Base-by-base conservation (phyloP, 2,797 vertebrate genomes). In the Discoglossus pictus region DNA sequence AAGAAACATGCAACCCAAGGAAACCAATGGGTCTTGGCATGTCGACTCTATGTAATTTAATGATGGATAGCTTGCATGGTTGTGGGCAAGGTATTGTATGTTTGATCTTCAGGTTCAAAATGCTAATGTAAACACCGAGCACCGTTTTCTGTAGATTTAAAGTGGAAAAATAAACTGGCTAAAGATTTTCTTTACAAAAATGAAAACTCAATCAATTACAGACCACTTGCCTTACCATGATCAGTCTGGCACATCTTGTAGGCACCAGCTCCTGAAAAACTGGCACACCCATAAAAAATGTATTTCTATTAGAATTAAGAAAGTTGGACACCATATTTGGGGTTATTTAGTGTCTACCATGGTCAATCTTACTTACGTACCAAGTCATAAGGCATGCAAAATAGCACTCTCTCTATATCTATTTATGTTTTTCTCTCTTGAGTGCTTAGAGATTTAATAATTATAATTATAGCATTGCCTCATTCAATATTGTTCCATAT, bases 1-100 rank as follows among this genome's bases (percentile, higher is more conserved):
- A 71, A 59, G 40, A 65, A 65, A 64, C 61, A 71, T 59, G 38
- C 61, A 71, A 59, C 53, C 61, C 60, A 52, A 52, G 38, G 25
- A 64, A 65, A 71, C 61, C 68, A 64, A 71, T 59, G 53, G 18
- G 23, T 36, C 61, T 59, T 71, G 68, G 68, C 68, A 71, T 48
- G 53, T 36, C 2, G 46, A 18, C 15, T 20, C 25, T 7, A 36
- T 64, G 53, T 71, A 71, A 71, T 65, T 71, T 34, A 52, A 65
- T 71, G 68, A 71, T 64, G 68, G 61, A 71, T 51, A 24, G 68
- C 23, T 44, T 71, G 61, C 46, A 31, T 38, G 68, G 53, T n/a
- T 71, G 61, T 51, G 61, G 61, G 54, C 42, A 65, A 71, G 68
- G 68, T 71, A 70, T 24, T 15, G 27, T 12, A 20, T 16, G 61